Evolutionary conservation across 1,140 invertebrate genomes (phyloP).

Genomic region (Lysiphlebus fabarum): DNA sequence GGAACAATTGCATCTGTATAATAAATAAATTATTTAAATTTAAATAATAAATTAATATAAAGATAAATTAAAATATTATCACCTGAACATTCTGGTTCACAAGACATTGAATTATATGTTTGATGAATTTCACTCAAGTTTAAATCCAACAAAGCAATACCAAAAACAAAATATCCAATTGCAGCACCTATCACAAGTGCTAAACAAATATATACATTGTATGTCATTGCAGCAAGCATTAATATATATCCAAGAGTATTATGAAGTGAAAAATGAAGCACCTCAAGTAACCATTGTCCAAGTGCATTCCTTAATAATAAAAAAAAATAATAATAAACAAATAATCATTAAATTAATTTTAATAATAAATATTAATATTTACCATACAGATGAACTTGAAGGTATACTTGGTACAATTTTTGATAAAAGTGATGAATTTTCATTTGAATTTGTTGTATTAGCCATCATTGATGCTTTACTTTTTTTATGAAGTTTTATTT

Average conservation of each 20-base stretch:
- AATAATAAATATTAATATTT: slow-evolving; percentile 26
- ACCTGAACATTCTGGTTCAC: slow-evolving; percentile 45
- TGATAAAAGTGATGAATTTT: slow-evolving; percentile 44
- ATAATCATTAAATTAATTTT: not conserved
- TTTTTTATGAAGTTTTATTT: slow-evolving; percentile 37
- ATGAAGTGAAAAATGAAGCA: slow-evolving; percentile 51
- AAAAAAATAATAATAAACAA: slow-evolving; percentile 8
- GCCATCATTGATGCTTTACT: slow-evolving; percentile 21
- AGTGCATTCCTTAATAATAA: slow-evolving; percentile 27
- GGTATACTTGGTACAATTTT: slow-evolving; percentile 33
- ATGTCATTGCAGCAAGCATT: slow-evolving; percentile 90
- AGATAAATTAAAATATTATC: slow-evolving; percentile 19
- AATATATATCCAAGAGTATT: slow-evolving; percentile 72
- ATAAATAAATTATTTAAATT: slow-evolving; percentile 16
- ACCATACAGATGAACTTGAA: slow-evolving; percentile 5
- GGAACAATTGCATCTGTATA: slow-evolving; percentile 34
- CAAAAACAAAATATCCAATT: slow-evolving; percentile 68
- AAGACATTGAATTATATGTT: slow-evolving; percentile 31
- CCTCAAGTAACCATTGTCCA: slow-evolving; percentile 39
- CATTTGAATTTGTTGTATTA: slow-evolving; percentile 28
- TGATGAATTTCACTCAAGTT: slow-evolving; percentile 36
- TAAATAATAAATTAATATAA: slow-evolving; percentile 5
- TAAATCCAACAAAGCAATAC: slow-evolving; percentile 41
- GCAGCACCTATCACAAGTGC: slow-evolving; percentile 74
- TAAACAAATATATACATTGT: slow-evolving; percentile 77